Conservation (phyloP, 2,888 invertebrate genomes). For the Aromia moschata region DNA sequence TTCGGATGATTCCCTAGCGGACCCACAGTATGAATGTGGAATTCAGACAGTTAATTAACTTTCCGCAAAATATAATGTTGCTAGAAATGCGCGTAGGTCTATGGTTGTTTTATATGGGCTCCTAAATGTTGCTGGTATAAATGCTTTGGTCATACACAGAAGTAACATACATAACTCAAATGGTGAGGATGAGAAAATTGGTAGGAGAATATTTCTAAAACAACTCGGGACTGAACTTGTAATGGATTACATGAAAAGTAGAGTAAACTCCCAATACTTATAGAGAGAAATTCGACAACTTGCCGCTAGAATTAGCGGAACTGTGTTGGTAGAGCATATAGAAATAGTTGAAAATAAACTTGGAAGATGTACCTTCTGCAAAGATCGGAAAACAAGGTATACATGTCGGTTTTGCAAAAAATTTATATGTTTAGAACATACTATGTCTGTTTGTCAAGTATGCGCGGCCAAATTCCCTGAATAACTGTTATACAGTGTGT, state of each 20-base stretch:
- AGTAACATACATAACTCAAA: constrained; percentile 7
- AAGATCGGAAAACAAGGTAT: background rate
- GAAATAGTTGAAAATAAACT: constrained; percentile 2
- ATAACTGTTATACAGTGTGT: background rate
- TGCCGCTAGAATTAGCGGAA: constrained; percentile 24
- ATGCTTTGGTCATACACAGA: constrained; percentile 34
- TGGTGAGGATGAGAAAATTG: background rate
- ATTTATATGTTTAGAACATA: constrained; percentile 10
- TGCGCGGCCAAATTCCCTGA: constrained; percentile 4
- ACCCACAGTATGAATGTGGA: too few relatives aligned
- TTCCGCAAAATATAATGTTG: constrained; percentile 35
- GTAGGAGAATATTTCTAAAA: constrained; percentile 2
- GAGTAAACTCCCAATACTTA: constrained; percentile 20
- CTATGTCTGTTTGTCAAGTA: constrained; percentile 19
- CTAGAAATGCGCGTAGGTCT: constrained; percentile 42
- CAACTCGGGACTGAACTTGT: constrained; percentile 8
- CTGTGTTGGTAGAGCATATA: constrained; percentile 4
- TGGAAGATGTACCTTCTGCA: constrained; percentile 4
- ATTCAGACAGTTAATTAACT: constrained; percentile 42
- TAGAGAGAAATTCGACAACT: constrained; percentile 16
- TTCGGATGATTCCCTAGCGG: too few relatives aligned
- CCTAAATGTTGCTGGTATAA: constrained; percentile 42
- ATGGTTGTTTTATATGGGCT: constrained; percentile 43
- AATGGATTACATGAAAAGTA: constrained; percentile 12
- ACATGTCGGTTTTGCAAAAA: constrained; percentile 15